Evolutionary conservation across 1,140 invertebrate species (phyloP).

Genomic region (Micrasema minimum): DNA sequence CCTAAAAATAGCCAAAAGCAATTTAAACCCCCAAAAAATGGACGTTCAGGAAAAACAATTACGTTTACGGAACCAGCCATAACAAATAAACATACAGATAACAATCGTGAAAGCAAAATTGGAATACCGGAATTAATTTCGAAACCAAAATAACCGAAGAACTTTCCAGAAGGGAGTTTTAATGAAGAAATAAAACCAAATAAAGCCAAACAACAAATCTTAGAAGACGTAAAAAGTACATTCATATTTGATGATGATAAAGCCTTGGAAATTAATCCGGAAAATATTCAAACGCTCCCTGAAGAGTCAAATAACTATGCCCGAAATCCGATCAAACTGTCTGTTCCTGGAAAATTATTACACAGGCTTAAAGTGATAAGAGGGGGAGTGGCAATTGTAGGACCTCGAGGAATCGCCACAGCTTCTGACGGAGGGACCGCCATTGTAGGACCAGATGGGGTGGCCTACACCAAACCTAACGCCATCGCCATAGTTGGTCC

Average conservation of each 20-base stretch:
- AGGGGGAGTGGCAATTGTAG: constrained; percentile 79
- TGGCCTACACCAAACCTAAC: constrained; percentile 75
- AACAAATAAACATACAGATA: too few species aligned
- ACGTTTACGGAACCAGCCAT: too few species aligned
- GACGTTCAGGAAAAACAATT: too few species aligned
- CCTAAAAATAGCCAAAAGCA: too few species aligned
- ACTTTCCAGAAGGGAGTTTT: neutral
- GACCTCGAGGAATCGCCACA: constrained; percentile 78
- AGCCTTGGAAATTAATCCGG: too few species aligned
- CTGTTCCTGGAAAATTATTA: constrained; percentile 70
- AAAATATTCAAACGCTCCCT: neutral
- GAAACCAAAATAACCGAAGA: too few species aligned
- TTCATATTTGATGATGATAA: too few species aligned
- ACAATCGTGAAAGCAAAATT: too few species aligned
- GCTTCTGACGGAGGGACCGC: constrained; percentile 78
- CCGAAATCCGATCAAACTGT: constrained; percentile 40
- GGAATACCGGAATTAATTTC: too few species aligned
- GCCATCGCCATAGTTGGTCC: constrained; percentile 77
- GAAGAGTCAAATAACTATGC: neutral
- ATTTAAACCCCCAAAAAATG: too few species aligned
- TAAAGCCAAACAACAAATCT: neutral
- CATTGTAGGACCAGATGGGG: constrained; percentile 77
- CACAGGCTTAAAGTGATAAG: constrained; percentile 73
- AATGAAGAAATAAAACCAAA: neutral
- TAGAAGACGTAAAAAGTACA: too few species aligned